Evolutionary conservation across 2,888 invertebrate genomes (phyloP).

Genomic region (Chrysomela aeneicollis): DNA sequence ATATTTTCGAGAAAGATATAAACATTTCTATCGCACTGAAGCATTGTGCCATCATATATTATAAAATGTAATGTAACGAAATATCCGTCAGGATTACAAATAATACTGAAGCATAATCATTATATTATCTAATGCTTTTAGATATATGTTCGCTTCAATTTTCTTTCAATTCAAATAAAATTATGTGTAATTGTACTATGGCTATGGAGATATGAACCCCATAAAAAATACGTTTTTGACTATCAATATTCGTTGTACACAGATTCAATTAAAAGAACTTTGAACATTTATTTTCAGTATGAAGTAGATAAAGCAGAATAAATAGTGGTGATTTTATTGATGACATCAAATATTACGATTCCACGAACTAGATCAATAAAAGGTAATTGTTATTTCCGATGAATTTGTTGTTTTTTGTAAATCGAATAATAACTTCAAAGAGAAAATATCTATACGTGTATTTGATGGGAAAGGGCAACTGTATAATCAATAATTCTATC

Average conservation of each 20-base stretch:
- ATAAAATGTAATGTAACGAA: no score
- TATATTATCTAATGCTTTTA: no score
- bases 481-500: no score
- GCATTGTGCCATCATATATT: no score
- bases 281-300: slow-evolving; percentile 21
- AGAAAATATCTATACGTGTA: background rate
- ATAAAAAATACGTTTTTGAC: slow-evolving; percentile 24
- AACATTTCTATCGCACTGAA: no score
- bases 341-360: slow-evolving; percentile 20
- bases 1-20: no score
- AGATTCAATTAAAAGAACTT: slow-evolving; percentile 10
- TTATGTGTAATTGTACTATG: background rate
- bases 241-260: slow-evolving; percentile 17
- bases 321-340: slow-evolving; percentile 30
- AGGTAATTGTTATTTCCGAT: background rate
- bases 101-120: no score
- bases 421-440: background rate
- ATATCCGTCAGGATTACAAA: no score
- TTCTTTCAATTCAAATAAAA: background rate
- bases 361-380: background rate
- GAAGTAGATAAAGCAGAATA: slow-evolving; percentile 32
- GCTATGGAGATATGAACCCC: background rate
- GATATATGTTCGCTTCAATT: background rate
- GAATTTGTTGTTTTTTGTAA: background rate
- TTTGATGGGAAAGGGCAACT: no score